phyloP scores from a whole-genome alignment of 2,797 vertebrate genomes.

The Danio choprae region DNA sequence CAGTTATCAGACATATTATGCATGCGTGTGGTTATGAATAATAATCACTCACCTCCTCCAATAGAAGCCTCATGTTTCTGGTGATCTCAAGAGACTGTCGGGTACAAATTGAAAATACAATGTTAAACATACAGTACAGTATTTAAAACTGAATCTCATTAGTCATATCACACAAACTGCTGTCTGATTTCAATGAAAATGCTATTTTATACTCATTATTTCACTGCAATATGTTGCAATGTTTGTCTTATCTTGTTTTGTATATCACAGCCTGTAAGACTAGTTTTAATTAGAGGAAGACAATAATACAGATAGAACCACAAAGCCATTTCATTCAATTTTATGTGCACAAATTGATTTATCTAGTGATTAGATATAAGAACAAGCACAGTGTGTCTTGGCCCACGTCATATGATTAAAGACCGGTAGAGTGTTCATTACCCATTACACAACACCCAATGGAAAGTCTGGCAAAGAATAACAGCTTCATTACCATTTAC shows the following conservation, averaged over 20 bases:
- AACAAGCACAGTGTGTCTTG: background rate
- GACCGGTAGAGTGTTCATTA: background rate
- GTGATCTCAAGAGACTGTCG: constrained; percentile 83
- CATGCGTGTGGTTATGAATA: constrained; percentile 1
- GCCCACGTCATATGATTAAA: background rate
- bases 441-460: background rate
- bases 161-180: too few species aligned
- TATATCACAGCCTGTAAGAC: too few species aligned
- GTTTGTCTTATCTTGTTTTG: too few species aligned
- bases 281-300: too few species aligned
- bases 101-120: constrained; percentile 26
- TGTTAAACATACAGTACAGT: background rate
- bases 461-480: constrained; percentile 20
- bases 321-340: too few species aligned
- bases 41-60: constrained; percentile 78
- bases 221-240: too few species aligned
- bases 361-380: background rate
- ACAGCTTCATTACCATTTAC: constrained; percentile 17
- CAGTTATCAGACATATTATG: background rate
- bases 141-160: too few species aligned
- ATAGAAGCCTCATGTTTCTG: constrained; percentile 78
- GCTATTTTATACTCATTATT: too few species aligned
- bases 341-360: background rate
- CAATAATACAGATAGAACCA: too few species aligned
- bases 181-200: too few species aligned